Evolutionary conservation across 2,888 invertebrate species (phyloP), one percentile per base, ranked within the genome.

Genomic region (Conchocele bisecta): DNA sequence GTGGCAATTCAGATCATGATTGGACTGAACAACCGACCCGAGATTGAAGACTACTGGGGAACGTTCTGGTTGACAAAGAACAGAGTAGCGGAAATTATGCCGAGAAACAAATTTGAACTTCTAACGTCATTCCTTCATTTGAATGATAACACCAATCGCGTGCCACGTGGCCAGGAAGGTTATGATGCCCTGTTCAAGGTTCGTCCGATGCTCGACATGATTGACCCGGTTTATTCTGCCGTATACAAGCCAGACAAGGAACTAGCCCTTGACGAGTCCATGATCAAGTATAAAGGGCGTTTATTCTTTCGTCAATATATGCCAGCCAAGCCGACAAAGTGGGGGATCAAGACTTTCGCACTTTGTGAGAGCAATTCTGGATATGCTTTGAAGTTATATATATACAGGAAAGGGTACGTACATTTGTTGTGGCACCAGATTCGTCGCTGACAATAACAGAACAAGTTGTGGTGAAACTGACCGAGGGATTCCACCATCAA

Each of bases 1-100:
- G 44, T 67, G 15, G 60, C 60, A 15, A 20, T 67, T 20, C 53
- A 60, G 39, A 67, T 59, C 44, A 56, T 42, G 28, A 66, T 58
- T 51, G 60, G 41, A 31, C 24, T 50, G 41, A 46, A 59, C 35
- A 59, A 46, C 35, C 46, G 41, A 24, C 60, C 50, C 26, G 60
- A 50, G 29, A n/a, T 60, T 13, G 24, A 29, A 37, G 60, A 60
- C 22, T 60, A 60, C 24, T 60, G 60, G 60, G 37, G 50, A 13
- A 60, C 50, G 6, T 50, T 28, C 39, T 60, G 60, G 60, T 41
- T 60, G 22, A 50, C 60, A 17, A 17, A n/a, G 28, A 48, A 48
- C n/a, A 53, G 44, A 17, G 29, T 61, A 20, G 15, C 28, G 13
- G 29, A 51, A n/a, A 20, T 61, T 4, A 64, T 64, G 63, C 15